phyloP scores from a whole-genome alignment of 2,888 invertebrate genomes.

The Cordilura impudica region DNA sequence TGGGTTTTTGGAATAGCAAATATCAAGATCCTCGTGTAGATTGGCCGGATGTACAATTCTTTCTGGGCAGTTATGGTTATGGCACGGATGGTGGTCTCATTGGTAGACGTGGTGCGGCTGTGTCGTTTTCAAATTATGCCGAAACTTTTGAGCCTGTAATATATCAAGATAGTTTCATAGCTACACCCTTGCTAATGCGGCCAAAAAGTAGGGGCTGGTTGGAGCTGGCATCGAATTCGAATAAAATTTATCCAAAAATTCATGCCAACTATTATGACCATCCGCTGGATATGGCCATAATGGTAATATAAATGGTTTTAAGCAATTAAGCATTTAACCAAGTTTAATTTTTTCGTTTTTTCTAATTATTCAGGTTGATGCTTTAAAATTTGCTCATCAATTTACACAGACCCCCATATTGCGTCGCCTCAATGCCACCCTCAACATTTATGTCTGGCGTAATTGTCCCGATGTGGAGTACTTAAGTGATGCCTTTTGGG shows the following conservation, averaged over 20 bases:
- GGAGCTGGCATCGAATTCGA: conserved; percentile 83
- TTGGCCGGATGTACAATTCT: conserved; percentile 89
- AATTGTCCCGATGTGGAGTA: conserved; percentile 82
- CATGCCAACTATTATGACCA: conserved; percentile 91
- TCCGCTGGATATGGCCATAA: conserved; percentile 83
- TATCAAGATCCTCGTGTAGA: conserved; percentile 83
- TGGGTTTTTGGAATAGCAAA: conserved; percentile 88
- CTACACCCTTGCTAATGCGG: conserved; percentile 84
- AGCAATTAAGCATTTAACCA: neutral
- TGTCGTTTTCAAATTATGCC: conserved; percentile 84
- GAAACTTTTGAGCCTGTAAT: conserved; percentile 85
- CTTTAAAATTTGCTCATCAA: conserved; percentile 83
- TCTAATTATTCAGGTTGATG: conserved; percentile 82
- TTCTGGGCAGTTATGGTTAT: conserved; percentile 86
- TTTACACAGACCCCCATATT: conserved; percentile 82
- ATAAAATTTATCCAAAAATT: conserved; percentile 87
- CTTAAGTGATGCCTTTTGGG: conserved; percentile 86
- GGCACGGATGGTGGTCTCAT: conserved; percentile 88
- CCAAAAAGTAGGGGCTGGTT: conserved; percentile 86
- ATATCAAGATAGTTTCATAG: conserved; percentile 83
- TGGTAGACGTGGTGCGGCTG: conserved; percentile 83
- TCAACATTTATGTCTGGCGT: conserved; percentile 83
- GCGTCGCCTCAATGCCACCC: conserved; percentile 81
- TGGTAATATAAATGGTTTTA: conserved; percentile 79
- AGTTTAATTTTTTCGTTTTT: neutral